Percentiles rank a stretch among this genome's conserved stretches.
Conservation (phyloP, 1,140 invertebrate genomes). For the Meloidogyne exigua region DNA sequence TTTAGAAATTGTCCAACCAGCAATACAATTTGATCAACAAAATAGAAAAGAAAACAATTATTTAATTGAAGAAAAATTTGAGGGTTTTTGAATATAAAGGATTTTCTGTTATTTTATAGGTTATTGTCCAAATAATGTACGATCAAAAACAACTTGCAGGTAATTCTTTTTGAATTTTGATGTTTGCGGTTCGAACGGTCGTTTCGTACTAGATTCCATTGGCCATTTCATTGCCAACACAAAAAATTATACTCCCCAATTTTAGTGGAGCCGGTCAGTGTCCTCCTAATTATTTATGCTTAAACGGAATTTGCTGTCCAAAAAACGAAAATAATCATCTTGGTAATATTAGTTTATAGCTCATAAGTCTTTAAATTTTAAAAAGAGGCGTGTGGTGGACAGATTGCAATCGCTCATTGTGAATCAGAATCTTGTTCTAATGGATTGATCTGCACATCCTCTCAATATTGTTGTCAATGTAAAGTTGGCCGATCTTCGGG, state of each 20-base stretch:
- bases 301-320: constrained; percentile 53
- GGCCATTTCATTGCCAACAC: not conserved
- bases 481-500: constrained; percentile 43
- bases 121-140: constrained; percentile 24
- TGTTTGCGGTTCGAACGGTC: too few relatives aligned
- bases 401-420: constrained; percentile 39
- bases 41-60: constrained; percentile 16
- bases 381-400: constrained; percentile 47
- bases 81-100: not conserved
- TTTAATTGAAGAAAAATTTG: constrained; percentile 2
- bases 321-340: constrained; percentile 37
- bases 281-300: constrained; percentile 39
- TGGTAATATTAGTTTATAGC: constrained; percentile 10
- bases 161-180: not conserved
- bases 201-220: too few relatives aligned
- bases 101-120: constrained; percentile 1
- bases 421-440: constrained; percentile 24
- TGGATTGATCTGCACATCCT: constrained; percentile 38
- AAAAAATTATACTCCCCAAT: not conserved
- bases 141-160: constrained; percentile 34
- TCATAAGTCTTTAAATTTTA: not conserved
- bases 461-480: constrained; percentile 54
- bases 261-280: constrained; percentile 26
- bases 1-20: not conserved
- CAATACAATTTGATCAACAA: constrained; percentile 4